Base-by-base conservation (phyloP, 1,140 invertebrate genomes). In the Octopus bimaculoides region DNA sequence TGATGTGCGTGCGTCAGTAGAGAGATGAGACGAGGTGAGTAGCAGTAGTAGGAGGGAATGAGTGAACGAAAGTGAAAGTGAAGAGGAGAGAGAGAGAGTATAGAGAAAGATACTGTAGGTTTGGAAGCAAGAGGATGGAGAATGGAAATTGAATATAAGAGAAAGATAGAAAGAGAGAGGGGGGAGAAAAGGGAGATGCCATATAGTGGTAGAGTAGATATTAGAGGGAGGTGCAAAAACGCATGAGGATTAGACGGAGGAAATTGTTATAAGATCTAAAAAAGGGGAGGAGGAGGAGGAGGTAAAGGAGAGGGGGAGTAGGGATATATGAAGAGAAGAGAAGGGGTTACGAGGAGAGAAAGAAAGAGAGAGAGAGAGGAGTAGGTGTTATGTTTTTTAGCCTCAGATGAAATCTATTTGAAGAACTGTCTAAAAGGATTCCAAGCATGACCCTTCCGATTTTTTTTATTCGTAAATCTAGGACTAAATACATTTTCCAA, bases 171-270 rank as follows among this genome's bases (percentile, higher is more conserved):
- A 41, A 71, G 76, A 14, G 41, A 78, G n/a, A 56, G 52, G 52
- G 55, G 55, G 5, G 56, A 8, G 52, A 69, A 82, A 52, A 78
- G 61, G 81, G 74, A 81, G 71, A 78, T 20, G 81, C 55, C 76
- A 52, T 75, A 77, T 78, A 74, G 81, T 9, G 81, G 77, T 10
- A 79, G 26, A 79, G 61, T 77, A 79, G 80, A 81, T 26, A 81
- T 52, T 79, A 61, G 17, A 61, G 56, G 17, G 9, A 74, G 41
- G 20, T 9, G 73, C 8, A 74, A 10, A 20, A 74, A 52, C 9
- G 20, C 8, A 74, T 10, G 9, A 20, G n/a, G 73, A 20, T 2
- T 17, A 74, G 73, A 74, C 9, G 10, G 41, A 26, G 20, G 73
- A 52, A n/a, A 26, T 14, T 10, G 20, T 14, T 17, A 74, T 14